These are phyloP conservation scores for Hepsetus odoe DNA, from an alignment of 2,113 vertebrate genomes.

Conservation along the genomic window DNA sequence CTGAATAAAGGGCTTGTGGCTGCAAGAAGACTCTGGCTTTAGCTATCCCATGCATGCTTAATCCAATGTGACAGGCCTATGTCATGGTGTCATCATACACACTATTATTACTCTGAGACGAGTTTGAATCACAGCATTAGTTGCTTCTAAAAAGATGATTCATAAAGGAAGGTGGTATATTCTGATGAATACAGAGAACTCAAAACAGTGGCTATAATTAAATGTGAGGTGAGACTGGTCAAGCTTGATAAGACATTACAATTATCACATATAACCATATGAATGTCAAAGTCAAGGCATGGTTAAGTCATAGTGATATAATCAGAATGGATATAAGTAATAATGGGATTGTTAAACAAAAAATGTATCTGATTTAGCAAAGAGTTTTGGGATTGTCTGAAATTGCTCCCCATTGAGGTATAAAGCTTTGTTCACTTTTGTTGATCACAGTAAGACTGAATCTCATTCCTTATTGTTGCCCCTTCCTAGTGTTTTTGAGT, in stretches of 20 bases:
- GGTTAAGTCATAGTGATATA: too few species aligned
- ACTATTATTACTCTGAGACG: slow-evolving; percentile 84
- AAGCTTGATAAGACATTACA: not conserved
- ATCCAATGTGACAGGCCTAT: slow-evolving; percentile 79
- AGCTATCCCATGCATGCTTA: slow-evolving; percentile 79
- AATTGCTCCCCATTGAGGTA: too few species aligned
- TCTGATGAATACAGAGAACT: not conserved
- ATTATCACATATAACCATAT: too few species aligned
- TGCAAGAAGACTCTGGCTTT: slow-evolving; percentile 76
- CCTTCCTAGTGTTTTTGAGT: too few species aligned
- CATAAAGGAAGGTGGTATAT: not conserved
- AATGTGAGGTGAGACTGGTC: not conserved
- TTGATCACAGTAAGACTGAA: too few species aligned
- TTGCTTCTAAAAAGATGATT: slow-evolving; percentile 6
- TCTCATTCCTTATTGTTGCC: too few species aligned
- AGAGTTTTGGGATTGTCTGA: too few species aligned
- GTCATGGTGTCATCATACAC: slow-evolving; percentile 70
- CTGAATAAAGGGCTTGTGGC: slow-evolving; percentile 76
- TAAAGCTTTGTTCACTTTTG: too few species aligned
- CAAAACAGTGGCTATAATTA: not conserved
- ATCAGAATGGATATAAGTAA: too few species aligned
- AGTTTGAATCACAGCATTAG: slow-evolving; percentile 62
- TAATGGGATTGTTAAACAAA: too few species aligned
- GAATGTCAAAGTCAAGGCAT: not conserved
- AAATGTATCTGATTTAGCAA: too few species aligned